These are phyloP conservation scores for Steinernema hermaphroditum DNA, from an alignment of 2,888 invertebrate genomes.

Conservation along the genomic window DNA sequence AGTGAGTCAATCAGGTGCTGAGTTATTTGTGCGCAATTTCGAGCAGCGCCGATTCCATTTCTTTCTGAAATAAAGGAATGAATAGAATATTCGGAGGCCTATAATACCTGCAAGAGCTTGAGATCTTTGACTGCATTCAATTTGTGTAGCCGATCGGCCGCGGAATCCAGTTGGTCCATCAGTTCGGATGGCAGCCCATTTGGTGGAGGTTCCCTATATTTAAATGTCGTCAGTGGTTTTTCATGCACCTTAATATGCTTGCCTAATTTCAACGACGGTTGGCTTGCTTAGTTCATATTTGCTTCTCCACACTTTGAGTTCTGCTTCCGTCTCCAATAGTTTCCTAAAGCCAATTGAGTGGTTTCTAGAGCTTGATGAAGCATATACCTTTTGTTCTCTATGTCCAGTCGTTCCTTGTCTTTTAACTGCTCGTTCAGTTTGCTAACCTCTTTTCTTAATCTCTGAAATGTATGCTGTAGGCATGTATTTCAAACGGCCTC, in stretches of 20 bases:
- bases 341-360: background rate
- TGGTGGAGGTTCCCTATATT: background rate
- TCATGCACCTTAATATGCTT: too few relatives aligned
- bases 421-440: constrained; percentile 49
- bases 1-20: background rate
- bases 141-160: constrained; percentile 17
- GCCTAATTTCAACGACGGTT: background rate
- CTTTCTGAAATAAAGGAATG: background rate
- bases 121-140: constrained; percentile 24
- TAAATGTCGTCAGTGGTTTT: background rate
- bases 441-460: constrained; percentile 46
- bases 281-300: background rate
- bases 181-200: constrained; percentile 2
- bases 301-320: constrained; percentile 4
- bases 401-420: constrained; percentile 17
- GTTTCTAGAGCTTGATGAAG: background rate
- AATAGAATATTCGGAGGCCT: background rate
- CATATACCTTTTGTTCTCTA: background rate
- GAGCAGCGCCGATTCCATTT: constrained; percentile 20
- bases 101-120: constrained; percentile 8
- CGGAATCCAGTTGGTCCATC: constrained; percentile 20
- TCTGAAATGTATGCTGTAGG: background rate
- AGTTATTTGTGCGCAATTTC: constrained; percentile 28
- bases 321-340: constrained; percentile 3
- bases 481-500: too few relatives aligned